Evolutionary conservation across 2,113 vertebrate genomes (phyloP).

Genomic region (Mellivora capensis): DNA sequence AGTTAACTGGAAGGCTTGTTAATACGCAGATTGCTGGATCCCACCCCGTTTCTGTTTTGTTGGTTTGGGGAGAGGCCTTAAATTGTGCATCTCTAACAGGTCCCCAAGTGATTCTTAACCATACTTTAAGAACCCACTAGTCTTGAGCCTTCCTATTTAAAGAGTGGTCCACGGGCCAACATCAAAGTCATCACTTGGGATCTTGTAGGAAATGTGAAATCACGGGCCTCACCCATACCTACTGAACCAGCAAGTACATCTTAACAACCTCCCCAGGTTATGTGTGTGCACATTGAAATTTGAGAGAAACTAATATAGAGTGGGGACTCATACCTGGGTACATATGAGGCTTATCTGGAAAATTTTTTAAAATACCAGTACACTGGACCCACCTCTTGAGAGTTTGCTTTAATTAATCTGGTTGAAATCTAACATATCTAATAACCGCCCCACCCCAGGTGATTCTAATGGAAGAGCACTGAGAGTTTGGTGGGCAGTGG

Average conservation of each 20-base stretch:
- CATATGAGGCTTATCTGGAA: background rate
- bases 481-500: background rate
- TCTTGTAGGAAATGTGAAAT: background rate
- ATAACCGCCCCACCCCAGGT: background rate
- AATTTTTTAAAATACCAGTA: background rate
- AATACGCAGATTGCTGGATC: background rate
- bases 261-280: background rate
- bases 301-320: background rate
- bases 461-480: background rate
- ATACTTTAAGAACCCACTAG: background rate
- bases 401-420: background rate
- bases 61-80: background rate
- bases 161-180: background rate
- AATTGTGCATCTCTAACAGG: background rate
- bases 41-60: background rate
- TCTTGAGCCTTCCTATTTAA: background rate
- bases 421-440: background rate
- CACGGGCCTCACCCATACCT: background rate
- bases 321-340: background rate
- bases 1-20: background rate
- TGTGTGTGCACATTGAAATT: background rate
- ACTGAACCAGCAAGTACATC: background rate
- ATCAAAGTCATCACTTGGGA: background rate
- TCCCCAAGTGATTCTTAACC: background rate
- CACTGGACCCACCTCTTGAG: background rate